Percentiles rank a stretch among this genome's conserved stretches.
Evolutionary conservation across 2,113 vertebrate species (phyloP).

Genomic region (Guaruba guarouba): DNA sequence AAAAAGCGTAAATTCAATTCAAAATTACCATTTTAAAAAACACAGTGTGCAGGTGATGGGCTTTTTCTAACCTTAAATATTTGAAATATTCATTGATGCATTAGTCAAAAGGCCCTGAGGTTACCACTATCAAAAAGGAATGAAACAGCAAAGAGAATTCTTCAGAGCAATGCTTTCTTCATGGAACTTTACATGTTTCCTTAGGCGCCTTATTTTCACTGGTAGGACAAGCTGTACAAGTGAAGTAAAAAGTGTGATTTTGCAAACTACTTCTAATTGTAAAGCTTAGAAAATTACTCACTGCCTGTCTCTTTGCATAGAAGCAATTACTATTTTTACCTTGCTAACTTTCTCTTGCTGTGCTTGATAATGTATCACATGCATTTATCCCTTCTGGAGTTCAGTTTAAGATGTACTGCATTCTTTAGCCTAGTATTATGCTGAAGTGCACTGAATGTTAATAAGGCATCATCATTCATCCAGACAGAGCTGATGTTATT

Average conservation of each 20-base stretch:
- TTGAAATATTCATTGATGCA: background rate
- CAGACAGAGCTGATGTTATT: background rate
- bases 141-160: background rate
- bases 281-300: background rate
- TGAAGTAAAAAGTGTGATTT: background rate
- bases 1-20: background rate
- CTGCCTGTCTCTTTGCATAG: background rate
- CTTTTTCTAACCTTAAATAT: background rate
- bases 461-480: background rate
- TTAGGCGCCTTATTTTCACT: background rate
- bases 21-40: background rate
- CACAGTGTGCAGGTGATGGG: background rate
- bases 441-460: background rate
- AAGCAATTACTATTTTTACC: conserved; percentile 9
- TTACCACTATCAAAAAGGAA: background rate
- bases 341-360: background rate
- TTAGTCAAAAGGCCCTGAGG: background rate
- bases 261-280: background rate
- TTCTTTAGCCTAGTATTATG: background rate
- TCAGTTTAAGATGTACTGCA: background rate
- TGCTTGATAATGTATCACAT: background rate
- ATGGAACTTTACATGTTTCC: background rate
- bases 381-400: background rate
- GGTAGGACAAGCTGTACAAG: background rate
- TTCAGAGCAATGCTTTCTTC: background rate